phyloP scores from a whole-genome alignment of 2,888 invertebrate genomes.

The Brenthis daphne region DNA sequence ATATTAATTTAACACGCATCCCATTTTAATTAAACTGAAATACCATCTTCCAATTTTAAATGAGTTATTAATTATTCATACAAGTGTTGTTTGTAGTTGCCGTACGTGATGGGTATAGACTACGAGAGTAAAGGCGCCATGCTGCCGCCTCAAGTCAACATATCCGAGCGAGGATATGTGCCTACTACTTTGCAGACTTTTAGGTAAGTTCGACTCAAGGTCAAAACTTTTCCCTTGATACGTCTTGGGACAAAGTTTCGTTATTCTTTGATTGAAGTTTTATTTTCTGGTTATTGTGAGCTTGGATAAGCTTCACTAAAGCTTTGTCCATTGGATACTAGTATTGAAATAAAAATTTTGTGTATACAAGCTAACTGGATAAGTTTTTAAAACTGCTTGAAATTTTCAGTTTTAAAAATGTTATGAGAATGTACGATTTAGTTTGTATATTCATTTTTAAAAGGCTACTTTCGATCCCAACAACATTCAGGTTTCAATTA shows the following conservation, averaged over 20 bases:
- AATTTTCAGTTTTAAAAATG: no score
- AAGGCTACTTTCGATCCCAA: no score
- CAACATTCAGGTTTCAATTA: no score
- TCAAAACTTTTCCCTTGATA: constrained; percentile 25
- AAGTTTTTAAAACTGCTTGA: no score
- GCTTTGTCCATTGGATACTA: no score
- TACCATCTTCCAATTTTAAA: constrained; percentile 9
- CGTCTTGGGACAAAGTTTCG: constrained; percentile 3
- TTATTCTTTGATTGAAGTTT: not conserved
- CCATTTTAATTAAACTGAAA: constrained; percentile 7
- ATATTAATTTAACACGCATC: not conserved
- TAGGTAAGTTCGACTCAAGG: constrained; percentile 64
- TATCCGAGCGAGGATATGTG: constrained; percentile 89
- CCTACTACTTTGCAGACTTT: constrained; percentile 90
- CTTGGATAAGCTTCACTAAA: no score
- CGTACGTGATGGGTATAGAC: constrained; percentile 89
- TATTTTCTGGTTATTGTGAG: not conserved
- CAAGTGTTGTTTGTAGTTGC: constrained; percentile 80
- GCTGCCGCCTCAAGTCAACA: constrained; percentile 90
- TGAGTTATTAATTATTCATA: constrained; percentile 37
- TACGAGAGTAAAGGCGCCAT: constrained; percentile 90
- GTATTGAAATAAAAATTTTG: no score
- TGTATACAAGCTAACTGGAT: no score
- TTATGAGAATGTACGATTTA: no score
- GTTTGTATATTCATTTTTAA: no score